A percentile compares a stretch with the other conserved stretches of the same genome.
These are phyloP conservation scores for Heliconius ismenius DNA, from an alignment of 2,888 invertebrate genomes.

Conservation along the genomic window DNA sequence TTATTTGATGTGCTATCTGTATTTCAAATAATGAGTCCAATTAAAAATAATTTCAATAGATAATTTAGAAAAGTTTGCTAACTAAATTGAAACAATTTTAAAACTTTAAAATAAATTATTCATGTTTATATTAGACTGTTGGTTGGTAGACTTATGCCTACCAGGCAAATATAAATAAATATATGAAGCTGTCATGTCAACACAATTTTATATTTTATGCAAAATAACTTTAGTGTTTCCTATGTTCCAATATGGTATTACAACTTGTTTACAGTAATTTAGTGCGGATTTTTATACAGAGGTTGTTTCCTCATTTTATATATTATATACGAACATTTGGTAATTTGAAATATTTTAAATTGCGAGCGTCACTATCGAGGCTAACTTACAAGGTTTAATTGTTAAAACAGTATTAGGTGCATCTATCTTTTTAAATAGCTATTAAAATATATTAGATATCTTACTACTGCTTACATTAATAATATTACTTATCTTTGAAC, in stretches of 20 bases:
- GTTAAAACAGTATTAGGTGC: not conserved
- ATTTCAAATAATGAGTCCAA: not conserved
- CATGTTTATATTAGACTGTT: not conserved
- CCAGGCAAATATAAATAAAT: not conserved
- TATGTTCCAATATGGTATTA: constrained; percentile 23
- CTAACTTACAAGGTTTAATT: not conserved
- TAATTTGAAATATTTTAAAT: constrained; percentile 17
- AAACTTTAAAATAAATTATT: not conserved
- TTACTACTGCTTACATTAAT: not conserved
- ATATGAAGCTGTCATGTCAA: not conserved
- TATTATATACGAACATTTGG: constrained; percentile 18
- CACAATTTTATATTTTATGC: constrained; percentile 11
- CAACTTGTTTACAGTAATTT: constrained; percentile 20
- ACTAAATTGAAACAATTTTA: not conserved
- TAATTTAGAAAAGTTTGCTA: too few species aligned
- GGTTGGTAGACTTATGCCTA: not conserved
- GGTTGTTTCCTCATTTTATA: constrained; percentile 23
- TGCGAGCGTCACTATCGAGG: constrained; percentile 13
- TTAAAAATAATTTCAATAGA: too few species aligned
- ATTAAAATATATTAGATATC: not conserved
- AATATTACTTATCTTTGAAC: not conserved
- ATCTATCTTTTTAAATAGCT: not conserved
- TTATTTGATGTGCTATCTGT: not conserved
- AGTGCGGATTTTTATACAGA: constrained; percentile 12
- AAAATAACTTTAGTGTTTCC: constrained; percentile 18